Conservation (phyloP, 1,140 invertebrate genomes). For the Ylistrum balloti region DNA sequence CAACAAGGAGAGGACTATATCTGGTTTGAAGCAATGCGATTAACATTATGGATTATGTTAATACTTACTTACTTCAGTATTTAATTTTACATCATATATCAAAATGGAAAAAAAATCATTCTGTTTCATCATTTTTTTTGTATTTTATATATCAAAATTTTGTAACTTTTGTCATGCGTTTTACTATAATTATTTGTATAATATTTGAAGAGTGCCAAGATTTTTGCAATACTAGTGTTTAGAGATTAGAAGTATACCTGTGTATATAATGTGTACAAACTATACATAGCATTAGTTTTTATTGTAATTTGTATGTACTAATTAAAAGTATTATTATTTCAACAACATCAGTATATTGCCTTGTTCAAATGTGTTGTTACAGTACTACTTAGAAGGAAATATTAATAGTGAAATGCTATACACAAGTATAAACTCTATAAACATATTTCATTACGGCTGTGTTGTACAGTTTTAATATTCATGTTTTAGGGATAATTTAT, state of each 20-base stretch:
- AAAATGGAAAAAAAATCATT: neutral
- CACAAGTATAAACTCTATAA: neutral
- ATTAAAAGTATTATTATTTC: neutral
- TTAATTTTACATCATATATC: neutral
- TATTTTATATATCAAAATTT: constrained; percentile 18
- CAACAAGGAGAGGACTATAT: neutral
- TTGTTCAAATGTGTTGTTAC: neutral
- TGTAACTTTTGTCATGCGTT: constrained; percentile 14
- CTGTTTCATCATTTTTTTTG: neutral
- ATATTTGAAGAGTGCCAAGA: constrained; percentile 32
- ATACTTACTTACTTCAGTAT: neutral
- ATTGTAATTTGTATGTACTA: neutral
- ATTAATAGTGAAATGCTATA: neutral
- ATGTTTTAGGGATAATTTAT: neutral
- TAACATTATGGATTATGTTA: neutral
- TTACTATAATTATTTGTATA: constrained; percentile 16
- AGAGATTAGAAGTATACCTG: neutral
- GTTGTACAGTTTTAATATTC: neutral
- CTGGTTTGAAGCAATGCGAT: neutral
- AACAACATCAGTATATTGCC: neutral
- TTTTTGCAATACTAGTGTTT: constrained; percentile 24
- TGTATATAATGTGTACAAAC: neutral
- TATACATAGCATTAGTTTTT: neutral
- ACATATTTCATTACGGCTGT: neutral
- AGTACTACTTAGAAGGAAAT: neutral